phyloP scores from a whole-genome alignment of 1,140 invertebrate genomes.

The Sogatella furcifera region DNA sequence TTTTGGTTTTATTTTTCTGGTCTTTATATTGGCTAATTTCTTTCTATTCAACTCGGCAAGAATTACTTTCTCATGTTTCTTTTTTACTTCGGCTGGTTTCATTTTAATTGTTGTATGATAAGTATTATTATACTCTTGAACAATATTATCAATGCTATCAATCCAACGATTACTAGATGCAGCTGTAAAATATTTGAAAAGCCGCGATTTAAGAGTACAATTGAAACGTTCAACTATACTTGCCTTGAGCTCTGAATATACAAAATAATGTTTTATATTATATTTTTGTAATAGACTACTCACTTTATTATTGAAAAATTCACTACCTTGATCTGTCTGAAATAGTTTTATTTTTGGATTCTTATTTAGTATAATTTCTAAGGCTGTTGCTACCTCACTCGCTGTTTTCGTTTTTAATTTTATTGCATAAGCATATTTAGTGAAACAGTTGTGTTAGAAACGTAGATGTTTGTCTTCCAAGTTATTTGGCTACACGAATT shows the following conservation, averaged over 20 bases:
- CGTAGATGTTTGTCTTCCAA: no score
- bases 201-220: conserved; percentile 30
- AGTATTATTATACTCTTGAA: conserved; percentile 31
- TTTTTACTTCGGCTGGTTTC: conserved; percentile 18
- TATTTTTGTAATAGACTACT: conserved; percentile 24
- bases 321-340: conserved; percentile 27
- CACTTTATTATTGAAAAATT: conserved; percentile 27
- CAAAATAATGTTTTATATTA: conserved; percentile 30
- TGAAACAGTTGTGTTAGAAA: no score
- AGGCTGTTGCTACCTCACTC: not conserved
- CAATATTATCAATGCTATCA: conserved; percentile 25
- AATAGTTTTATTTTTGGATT: conserved; percentile 14
- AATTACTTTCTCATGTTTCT: conserved; percentile 22
- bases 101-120: conserved; percentile 30
- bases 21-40: conserved; percentile 12
- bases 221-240: conserved; percentile 33
- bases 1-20: conserved; percentile 14
- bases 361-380: conserved; percentile 11
- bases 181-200: conserved; percentile 31
- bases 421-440: no score
- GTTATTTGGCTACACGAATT: no score
- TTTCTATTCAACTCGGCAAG: conserved; percentile 19
- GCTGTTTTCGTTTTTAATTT: no score
- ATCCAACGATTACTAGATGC: not conserved
- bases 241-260: conserved; percentile 30